Percentiles rank a stretch among this genome's conserved stretches.
Conservation (phyloP, 30 jellyfish, hydroid and myxozoan genomes). For the Turritopsis rubra region DNA sequence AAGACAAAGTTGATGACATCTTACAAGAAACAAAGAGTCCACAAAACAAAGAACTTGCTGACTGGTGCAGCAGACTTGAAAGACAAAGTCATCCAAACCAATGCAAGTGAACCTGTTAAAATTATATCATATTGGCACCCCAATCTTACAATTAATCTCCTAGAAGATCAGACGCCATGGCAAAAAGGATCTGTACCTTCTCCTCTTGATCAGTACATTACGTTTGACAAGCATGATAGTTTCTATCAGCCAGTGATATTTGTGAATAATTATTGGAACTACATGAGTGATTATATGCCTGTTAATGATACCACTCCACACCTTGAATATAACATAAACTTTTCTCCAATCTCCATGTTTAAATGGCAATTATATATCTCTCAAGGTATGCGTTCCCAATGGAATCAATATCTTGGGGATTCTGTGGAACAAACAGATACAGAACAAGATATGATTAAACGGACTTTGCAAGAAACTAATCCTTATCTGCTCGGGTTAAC, state of each 20-base stretch:
- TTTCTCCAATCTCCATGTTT: constrained; percentile 81
- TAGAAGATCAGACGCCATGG: constrained; percentile 97
- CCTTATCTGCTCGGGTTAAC: constrained; percentile 91
- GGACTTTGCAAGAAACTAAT: constrained; percentile 86
- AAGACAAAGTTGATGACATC: constrained; percentile 74
- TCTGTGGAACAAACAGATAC: constrained; percentile 70
- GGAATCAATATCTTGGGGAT: constrained; percentile 89
- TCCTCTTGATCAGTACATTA: constrained; percentile 77
- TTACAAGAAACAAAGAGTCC: constrained; percentile 66
- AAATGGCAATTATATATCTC: constrained; percentile 95
- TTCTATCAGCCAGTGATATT: constrained; percentile 71
- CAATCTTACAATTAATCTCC: constrained; percentile 59
- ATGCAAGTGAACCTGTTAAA: constrained; percentile 36
- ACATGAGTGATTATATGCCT: constrained; percentile 88
- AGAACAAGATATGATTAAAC: constrained; percentile 92
- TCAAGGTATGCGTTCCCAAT: constrained; percentile 88
- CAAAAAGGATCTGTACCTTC: constrained; percentile 69
- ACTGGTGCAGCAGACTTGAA: constrained; percentile 71
- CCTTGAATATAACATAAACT: constrained; percentile 57
- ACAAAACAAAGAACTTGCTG: constrained; percentile 83
- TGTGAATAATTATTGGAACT: constrained; percentile 92
- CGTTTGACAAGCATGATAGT: constrained; percentile 57
- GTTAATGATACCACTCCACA: constrained; percentile 77
- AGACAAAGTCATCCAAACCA: constrained; percentile 38
- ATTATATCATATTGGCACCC: constrained; percentile 97